Percentiles rank a stretch among this genome's conserved stretches.
phyloP scores from a whole-genome alignment of 2,113 vertebrate species.

The Plectropomus leopardus region DNA sequence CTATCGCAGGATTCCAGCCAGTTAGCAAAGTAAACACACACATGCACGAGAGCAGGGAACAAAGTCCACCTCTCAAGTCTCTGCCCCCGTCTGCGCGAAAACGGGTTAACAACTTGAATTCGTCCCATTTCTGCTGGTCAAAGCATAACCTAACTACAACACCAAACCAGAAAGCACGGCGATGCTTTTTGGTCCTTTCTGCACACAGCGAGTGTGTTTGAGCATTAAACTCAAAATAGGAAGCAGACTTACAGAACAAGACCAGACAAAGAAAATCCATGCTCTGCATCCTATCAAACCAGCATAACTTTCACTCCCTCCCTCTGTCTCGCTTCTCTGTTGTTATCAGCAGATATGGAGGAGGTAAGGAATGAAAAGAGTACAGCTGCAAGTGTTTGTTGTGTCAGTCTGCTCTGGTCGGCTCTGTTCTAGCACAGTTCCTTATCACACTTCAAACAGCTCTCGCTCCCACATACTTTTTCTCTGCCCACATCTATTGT shows the following conservation, averaged over 20 bases:
- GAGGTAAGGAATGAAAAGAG: conserved; percentile 67
- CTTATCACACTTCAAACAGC: conserved; percentile 78
- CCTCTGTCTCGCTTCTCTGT: conserved; percentile 27
- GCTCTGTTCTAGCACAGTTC: conserved; percentile 51
- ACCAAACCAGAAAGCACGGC: neutral
- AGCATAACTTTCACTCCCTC: conserved; percentile 57
- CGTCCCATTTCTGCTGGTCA: conserved; percentile 21
- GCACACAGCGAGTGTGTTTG: neutral
- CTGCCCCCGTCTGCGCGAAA: conserved; percentile 25
- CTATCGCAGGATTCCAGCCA: conserved; percentile 42
- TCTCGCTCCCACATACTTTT: conserved; percentile 63
- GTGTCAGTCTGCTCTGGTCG: conserved; percentile 69
- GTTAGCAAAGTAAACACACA: conserved; percentile 68
- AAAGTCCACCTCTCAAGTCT: conserved; percentile 56
- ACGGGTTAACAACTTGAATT: conserved; percentile 32
- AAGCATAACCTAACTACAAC: neutral
- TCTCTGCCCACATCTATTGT: conserved; percentile 34
- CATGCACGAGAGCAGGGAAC: conserved; percentile 27
- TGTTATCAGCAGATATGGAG: conserved; percentile 75
- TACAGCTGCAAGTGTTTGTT: conserved; percentile 78
- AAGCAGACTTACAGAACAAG: neutral
- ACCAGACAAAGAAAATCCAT: conserved; percentile 38
- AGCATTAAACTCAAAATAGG: conserved; percentile 21
- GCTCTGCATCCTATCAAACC: conserved; percentile 50
- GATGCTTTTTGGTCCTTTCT: conserved; percentile 5